phyloP scores from a whole-genome alignment of 2,797 vertebrate species.

The Cuniculus paca region DNA sequence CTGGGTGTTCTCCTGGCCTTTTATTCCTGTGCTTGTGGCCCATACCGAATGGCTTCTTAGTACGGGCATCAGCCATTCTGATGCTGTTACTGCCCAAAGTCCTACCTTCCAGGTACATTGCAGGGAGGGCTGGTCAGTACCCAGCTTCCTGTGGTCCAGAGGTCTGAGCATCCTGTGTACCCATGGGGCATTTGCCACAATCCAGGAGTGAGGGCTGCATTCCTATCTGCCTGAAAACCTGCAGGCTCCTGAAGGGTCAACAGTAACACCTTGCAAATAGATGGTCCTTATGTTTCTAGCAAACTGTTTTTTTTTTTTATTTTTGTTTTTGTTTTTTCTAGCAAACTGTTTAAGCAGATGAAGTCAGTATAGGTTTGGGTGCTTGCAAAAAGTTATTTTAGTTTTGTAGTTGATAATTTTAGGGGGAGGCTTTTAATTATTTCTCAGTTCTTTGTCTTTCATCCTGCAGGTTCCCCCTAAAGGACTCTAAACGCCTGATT shows the following conservation, averaged over 20 bases:
- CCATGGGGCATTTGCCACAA: not conserved
- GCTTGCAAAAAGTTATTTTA: not conserved
- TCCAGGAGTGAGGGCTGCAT: too few relatives aligned
- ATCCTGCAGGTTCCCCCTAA: conserved; percentile 89
- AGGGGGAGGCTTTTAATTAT: not conserved
- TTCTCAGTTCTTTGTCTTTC: conserved; percentile 28
- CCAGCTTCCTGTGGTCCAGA: not conserved
- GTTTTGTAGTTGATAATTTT: not conserved
- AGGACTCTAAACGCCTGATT: conserved; percentile 90
- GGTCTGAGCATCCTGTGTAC: not conserved
- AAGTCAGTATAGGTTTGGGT: not conserved
- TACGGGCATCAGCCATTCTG: too few relatives aligned
- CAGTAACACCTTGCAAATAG: not conserved
- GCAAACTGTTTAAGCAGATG: not conserved
- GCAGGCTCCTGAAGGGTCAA: not conserved
- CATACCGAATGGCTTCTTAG: not conserved
- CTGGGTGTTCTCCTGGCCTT: not conserved
- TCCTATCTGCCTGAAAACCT: not conserved
- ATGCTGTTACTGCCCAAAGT: not conserved
- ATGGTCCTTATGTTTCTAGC: not conserved
- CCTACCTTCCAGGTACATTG: not conserved
- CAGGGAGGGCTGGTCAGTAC: not conserved
- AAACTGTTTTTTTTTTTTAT: too few relatives aligned
- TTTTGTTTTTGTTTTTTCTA: too few relatives aligned
- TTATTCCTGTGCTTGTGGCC: not conserved